Conservation (phyloP, 1,140 invertebrate genomes). For the Leucophenga varia region DNA sequence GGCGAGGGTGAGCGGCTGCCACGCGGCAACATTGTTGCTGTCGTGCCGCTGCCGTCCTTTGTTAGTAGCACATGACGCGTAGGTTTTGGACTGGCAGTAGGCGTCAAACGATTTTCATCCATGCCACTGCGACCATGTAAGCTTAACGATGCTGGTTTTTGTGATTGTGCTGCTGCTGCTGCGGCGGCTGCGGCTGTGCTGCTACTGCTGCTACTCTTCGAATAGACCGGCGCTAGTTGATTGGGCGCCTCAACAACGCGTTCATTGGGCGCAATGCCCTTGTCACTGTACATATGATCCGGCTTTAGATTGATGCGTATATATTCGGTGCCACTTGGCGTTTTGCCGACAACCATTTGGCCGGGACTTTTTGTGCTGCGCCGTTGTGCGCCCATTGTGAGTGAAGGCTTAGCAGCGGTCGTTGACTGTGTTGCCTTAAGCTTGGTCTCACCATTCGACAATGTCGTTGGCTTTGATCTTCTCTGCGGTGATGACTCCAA, state of each 20-base stretch:
- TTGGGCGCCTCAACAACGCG: constrained; percentile 51
- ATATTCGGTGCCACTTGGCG: constrained; percentile 59
- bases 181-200: constrained; percentile 31
- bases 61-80: constrained; percentile 40
- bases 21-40: no score
- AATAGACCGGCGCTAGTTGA: constrained; percentile 39
- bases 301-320: constrained; percentile 68
- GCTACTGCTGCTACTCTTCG: constrained; percentile 34
- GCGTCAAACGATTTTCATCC: constrained; percentile 49
- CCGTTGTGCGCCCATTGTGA: constrained; percentile 29
- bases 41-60: constrained; percentile 39
- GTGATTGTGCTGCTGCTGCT: constrained; percentile 30
- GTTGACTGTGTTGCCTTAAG: background rate
- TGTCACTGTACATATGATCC: constrained; percentile 64
- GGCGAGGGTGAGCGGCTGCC: constrained; percentile 59
- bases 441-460: constrained; percentile 36
- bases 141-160: constrained; percentile 59
- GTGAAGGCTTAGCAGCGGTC: background rate
- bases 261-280: constrained; percentile 54
- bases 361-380: constrained; percentile 47
- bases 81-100: constrained; percentile 56
- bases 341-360: constrained; percentile 50
- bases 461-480: constrained; percentile 22
- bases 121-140: constrained; percentile 36
- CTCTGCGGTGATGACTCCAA: constrained; percentile 34